Base-by-base conservation (phyloP, 2,888 invertebrate genomes). In the Euspilapteryx auroguttella region DNA sequence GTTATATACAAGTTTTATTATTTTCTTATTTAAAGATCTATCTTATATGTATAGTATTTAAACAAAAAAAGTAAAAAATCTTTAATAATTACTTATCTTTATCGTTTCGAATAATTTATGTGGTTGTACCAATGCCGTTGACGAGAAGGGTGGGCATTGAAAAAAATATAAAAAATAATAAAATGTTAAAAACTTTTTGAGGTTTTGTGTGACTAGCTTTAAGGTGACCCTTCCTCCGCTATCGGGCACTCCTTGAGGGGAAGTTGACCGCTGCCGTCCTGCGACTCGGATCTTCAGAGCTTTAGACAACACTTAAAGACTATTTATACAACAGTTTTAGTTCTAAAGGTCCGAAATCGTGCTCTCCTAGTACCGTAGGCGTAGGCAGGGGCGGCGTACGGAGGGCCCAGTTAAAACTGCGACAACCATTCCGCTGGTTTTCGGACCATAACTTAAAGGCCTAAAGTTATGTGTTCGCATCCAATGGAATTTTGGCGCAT, bases 31-130 rank as follows among this genome's bases (percentile, higher is more conserved):
- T 64, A 61, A 48, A 68, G 69, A 69, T 71, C 71, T n/a, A n/a
- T n/a, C n/a, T 73, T 68, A 69, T 73, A 71, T 71, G 66, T 69
- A 68, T 63, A 54, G 55, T 71, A 68, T 69, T 66, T n/a, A n/a
- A n/a, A n/a, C n/a, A n/a, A n/a, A n/a, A n/a, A n/a, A n/a, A n/a
- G n/a, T n/a, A n/a, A n/a, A n/a, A n/a, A n/a, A n/a, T n/a, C n/a
- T n/a, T 64, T 68, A 65, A 68, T 69, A 65, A 65, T 57, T 52
- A 65, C 65, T 55, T 73, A 71, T 71, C 71, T 35, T 63, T 69
- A 71, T 75, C 63, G 64, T 73, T 69, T 68, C 64, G 58, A 66
- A 61, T 75, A 71, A 75, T 73, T 73, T 73, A 75, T 73, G 69
- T 62, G 68, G 64, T 73, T 73, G 65, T 71, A 69, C 62, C n/a